Conservation (phyloP, 2,888 invertebrate species). For the Ennomos fuscantarius region DNA sequence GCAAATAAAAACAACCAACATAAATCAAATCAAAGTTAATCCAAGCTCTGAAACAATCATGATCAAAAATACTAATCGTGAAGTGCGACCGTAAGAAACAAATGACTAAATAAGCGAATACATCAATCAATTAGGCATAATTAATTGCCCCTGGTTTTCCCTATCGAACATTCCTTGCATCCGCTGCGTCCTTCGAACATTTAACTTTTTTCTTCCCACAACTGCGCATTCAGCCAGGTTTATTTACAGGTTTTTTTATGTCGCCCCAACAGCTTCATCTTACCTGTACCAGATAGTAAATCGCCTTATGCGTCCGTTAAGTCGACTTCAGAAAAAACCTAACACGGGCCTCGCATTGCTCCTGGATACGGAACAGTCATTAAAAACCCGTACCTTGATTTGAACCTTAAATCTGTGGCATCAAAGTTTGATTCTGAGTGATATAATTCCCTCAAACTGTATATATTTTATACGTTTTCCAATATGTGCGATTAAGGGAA, state of each 20-base stretch:
- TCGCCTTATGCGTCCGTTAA: slow-evolving; percentile 59
- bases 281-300: slow-evolving; percentile 57
- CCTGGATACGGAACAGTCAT: slow-evolving; percentile 43
- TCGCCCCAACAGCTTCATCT: slow-evolving; percentile 61
- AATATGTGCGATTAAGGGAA: slow-evolving; percentile 29
- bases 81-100: slow-evolving; percentile 18
- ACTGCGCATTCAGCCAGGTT: slow-evolving; percentile 11
- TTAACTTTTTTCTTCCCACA: slow-evolving; percentile 41
- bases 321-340: slow-evolving; percentile 53
- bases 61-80: slow-evolving; percentile 29
- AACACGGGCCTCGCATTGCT: slow-evolving; percentile 46
- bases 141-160: slow-evolving; percentile 43
- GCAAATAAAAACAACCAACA: no score
- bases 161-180: slow-evolving; percentile 39
- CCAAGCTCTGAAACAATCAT: no score
- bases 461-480: slow-evolving; percentile 27
- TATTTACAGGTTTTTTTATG: slow-evolving; percentile 50
- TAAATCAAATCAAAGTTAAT: no score
- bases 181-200: slow-evolving; percentile 42
- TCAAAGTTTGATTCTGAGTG: slow-evolving; percentile 32
- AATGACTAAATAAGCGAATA: slow-evolving; percentile 32
- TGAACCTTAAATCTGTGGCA: slow-evolving; percentile 31
- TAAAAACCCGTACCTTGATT: slow-evolving; percentile 28
- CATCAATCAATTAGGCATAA: slow-evolving; percentile 47
- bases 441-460: slow-evolving; percentile 19